Base-by-base conservation (phyloP, 2,888 invertebrate genomes). In the Ypsolopha sequella region DNA sequence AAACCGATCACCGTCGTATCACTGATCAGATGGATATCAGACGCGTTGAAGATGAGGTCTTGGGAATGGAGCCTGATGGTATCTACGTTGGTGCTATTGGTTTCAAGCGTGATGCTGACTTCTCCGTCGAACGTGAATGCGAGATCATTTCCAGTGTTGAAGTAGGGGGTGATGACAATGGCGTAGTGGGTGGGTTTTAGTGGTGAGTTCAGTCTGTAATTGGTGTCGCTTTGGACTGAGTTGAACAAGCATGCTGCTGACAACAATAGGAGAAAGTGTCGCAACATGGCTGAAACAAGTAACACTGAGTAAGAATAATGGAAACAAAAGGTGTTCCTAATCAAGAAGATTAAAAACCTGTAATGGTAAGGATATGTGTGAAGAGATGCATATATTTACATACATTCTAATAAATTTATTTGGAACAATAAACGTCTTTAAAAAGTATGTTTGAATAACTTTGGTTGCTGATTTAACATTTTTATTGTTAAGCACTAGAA, bases 121-220 rank as follows among this genome's bases (percentile, higher is more conserved):
- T 68, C 70, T 9, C 89, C 90, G 4, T 75, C 67, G 53, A 89
- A 89, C 0, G 74, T 79, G 57, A 89, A 89, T 0, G 68, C 71
- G 41, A 56, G 67, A 0, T 64, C 68, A 48, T 81, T 66, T 1
- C 65, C 68, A 1, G 82, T 81, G 3, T 85, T 71, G 6, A 91
- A 81, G 56, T 87, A 80, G 1, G 90, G 90, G 0, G 70, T 76
- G 4, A 92, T 68, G 0, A 70, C 61, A 1, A 92, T 70, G 0
- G 81, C 71, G 57, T 92, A 93, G 1, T 72, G 67, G 4, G 62
- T 67, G 0, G 92, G 92, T 6, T 58, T 60, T 1, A 91, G 74
- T 0, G 73, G 63, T 0, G 74, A 73, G 52, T 81, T 78, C 1
- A 86, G 62, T 48, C 84, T 67, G 51, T 81, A 80, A 54, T 75